Percentiles rank a stretch among this genome's conserved stretches.
phyloP scores from a whole-genome alignment of 2,113 vertebrate species.

The Monopterus albus region DNA sequence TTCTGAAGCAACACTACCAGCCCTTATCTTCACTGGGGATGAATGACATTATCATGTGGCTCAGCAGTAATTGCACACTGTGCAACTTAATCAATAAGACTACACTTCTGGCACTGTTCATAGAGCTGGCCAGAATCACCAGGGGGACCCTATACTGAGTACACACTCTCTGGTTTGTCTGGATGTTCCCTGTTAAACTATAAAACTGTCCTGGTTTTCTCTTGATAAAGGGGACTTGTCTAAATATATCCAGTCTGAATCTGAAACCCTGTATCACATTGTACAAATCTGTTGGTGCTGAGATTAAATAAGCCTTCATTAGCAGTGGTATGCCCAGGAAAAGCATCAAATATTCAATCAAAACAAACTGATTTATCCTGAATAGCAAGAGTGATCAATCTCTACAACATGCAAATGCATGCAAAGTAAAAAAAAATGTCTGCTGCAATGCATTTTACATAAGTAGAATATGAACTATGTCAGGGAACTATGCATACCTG shows the following conservation, averaged over 20 bases:
- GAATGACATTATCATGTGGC: constrained; percentile 42
- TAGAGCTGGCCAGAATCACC: constrained; percentile 35
- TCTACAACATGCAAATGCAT: constrained; percentile 36
- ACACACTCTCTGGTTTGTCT: constrained; percentile 12
- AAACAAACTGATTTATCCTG: constrained; percentile 28
- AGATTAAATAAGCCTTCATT: too few species aligned
- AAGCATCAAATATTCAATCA: constrained; percentile 19
- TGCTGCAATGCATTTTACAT: constrained; percentile 45
- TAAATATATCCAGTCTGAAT: constrained; percentile 33
- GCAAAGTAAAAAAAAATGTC: constrained; percentile 30
- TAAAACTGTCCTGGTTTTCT: constrained; percentile 51
- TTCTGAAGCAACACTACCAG: constrained; percentile 13
- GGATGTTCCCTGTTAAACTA: constrained; percentile 40
- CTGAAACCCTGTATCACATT: too few species aligned
- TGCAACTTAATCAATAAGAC: constrained; percentile 45
- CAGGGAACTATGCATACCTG: constrained; percentile 36
- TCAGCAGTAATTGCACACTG: constrained; percentile 43
- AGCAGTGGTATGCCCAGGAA: background rate
- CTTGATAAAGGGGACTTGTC: constrained; percentile 49
- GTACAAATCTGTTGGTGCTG: too few species aligned
- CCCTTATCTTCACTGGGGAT: constrained; percentile 25
- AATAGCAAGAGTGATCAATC: constrained; percentile 25
- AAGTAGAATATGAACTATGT: constrained; percentile 39
- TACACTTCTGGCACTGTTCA: constrained; percentile 55
- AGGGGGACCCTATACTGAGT: constrained; percentile 34